Percentiles rank a stretch among this genome's conserved stretches.
Evolutionary conservation across 1,140 invertebrate species (phyloP).

Genomic region (Drosophila takahashii): DNA sequence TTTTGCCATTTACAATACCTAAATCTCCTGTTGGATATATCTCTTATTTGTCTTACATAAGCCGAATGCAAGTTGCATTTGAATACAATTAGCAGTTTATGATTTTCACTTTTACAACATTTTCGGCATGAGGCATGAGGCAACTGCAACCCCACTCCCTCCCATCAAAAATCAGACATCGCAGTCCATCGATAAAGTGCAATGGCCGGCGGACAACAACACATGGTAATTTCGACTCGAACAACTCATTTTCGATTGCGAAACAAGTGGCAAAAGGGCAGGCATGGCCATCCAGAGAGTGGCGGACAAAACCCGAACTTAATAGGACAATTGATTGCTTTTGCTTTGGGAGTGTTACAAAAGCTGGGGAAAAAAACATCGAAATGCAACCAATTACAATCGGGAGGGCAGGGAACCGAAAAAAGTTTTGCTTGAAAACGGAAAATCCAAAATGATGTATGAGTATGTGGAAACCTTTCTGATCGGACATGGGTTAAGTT

Average conservation of each 20-base stretch:
- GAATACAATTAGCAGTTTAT: slow-evolving; percentile 79
- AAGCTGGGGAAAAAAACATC: slow-evolving; percentile 24
- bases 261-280: slow-evolving; percentile 64
- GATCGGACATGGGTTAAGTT: background rate
- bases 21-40: background rate
- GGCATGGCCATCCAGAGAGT: slow-evolving; percentile 30
- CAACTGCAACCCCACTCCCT: background rate
- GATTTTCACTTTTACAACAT: slow-evolving; percentile 72
- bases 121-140: slow-evolving; percentile 27
- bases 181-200: slow-evolving; percentile 42
- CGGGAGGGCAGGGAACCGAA: slow-evolving; percentile 2
- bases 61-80: slow-evolving; percentile 58
- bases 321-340: slow-evolving; percentile 58
- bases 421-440: slow-evolving; percentile 19
- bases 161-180: slow-evolving; percentile 18
- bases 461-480: slow-evolving; percentile 40
- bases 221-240: slow-evolving; percentile 42
- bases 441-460: slow-evolving; percentile 30
- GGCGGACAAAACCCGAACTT: slow-evolving; percentile 29
- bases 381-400: slow-evolving; percentile 40
- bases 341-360: slow-evolving; percentile 58
- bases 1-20: slow-evolving; percentile 16
- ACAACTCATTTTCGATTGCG: slow-evolving; percentile 62
- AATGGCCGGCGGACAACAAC: slow-evolving; percentile 45
- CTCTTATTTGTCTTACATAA: slow-evolving; percentile 38